Evolutionary conservation across 2,888 invertebrate species (phyloP).

Genomic region (Steromphala cineraria): DNA sequence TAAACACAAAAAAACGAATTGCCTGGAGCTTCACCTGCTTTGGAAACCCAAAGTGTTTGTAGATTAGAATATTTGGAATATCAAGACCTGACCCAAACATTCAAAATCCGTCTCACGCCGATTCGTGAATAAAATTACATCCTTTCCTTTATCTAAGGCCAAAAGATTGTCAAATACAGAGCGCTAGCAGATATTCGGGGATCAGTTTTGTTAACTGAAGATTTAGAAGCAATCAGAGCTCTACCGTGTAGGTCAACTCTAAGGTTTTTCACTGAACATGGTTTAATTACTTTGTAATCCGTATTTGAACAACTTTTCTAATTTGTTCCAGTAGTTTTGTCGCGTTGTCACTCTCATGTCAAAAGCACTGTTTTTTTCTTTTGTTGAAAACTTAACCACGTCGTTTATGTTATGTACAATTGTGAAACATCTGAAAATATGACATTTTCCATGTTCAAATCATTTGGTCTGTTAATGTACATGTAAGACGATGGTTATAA

Average conservation of each 20-base stretch:
- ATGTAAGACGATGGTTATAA: too few species aligned
- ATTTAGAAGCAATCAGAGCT: background rate
- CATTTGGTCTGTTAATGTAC: too few species aligned
- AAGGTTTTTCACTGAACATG: background rate
- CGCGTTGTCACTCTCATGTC: background rate
- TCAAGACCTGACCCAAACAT: background rate
- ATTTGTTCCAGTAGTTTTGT: background rate
- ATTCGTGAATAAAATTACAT: background rate
- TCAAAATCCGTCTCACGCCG: constrained; percentile 9
- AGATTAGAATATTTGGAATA: background rate
- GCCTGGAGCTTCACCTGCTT: too few species aligned
- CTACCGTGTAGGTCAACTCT: background rate
- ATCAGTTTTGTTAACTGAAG: constrained; percentile 3
- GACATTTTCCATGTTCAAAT: too few species aligned
- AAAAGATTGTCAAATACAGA: constrained; percentile 9
- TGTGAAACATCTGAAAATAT: too few species aligned
- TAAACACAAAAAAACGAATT: too few species aligned
- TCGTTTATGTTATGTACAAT: too few species aligned
- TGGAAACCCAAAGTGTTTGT: background rate
- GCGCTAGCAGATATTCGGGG: background rate
- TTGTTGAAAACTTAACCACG: background rate
- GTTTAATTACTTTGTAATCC: constrained; percentile 16
- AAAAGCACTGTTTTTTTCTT: background rate
- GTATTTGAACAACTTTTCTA: constrained; percentile 16
- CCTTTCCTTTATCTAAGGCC: background rate